Conservation (phyloP, 2,888 invertebrate species). For the Caenorhabditis zanzibari region DNA sequence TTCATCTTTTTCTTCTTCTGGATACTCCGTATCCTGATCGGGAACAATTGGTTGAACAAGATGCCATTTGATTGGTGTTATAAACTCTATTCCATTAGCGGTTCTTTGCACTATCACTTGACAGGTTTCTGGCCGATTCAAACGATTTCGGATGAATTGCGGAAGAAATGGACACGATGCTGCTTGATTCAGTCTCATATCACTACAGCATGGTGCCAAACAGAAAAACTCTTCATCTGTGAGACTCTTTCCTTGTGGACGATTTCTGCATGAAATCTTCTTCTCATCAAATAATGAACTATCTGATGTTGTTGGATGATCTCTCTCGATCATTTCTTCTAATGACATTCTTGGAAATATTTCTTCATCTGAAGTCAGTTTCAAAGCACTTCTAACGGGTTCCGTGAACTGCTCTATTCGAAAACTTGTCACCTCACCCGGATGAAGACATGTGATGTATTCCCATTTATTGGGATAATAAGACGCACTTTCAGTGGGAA, state of each 20-base stretch:
- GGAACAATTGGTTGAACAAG: conserved; percentile 25
- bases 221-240: conserved; percentile 57
- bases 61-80: conserved; percentile 46
- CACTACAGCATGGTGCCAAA: conserved; percentile 55
- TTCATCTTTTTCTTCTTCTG: conserved; percentile 21
- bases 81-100: conserved; percentile 40
- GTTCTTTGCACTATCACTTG: conserved; percentile 34
- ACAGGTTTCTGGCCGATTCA: conserved; percentile 8
- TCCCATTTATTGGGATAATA: conserved; percentile 56
- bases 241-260: conserved; percentile 39
- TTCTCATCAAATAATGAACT: conserved; percentile 40
- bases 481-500: not conserved
- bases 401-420: conserved; percentile 39
- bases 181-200: conserved; percentile 39
- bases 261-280: conserved; percentile 32
- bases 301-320: conserved; percentile 57
- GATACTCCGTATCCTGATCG: not conserved
- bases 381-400: conserved; percentile 21
- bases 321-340: conserved; percentile 53
- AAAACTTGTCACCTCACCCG: conserved; percentile 35
- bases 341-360: conserved; percentile 49
- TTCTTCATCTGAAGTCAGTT: conserved; percentile 24
- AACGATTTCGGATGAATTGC: conserved; percentile 37
- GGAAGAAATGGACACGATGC: conserved; percentile 50
- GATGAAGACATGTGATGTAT: conserved; percentile 32